These are phyloP conservation scores for Lasioglossum lativentre DNA, from an alignment of 2,888 invertebrate genomes.

Conservation along the genomic window DNA sequence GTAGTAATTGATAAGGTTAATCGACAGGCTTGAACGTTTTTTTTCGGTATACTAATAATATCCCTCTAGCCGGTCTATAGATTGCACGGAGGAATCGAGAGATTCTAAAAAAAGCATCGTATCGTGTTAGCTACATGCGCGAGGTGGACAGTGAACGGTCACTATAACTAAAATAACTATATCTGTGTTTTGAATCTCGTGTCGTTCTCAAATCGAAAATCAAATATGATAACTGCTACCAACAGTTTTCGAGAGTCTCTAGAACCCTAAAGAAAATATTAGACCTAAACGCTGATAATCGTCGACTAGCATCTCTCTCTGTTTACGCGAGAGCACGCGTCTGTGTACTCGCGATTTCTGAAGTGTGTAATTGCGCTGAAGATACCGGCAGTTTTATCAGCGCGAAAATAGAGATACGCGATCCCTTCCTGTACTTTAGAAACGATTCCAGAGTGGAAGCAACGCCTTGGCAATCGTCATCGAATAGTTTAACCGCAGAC, in stretches of 20 bases:
- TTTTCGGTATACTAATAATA: not conserved
- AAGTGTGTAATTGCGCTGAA: not conserved
- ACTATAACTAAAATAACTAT: not conserved
- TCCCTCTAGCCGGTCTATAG: not conserved
- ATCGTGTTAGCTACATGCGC: not conserved
- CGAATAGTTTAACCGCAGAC: not conserved
- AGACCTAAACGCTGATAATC: not conserved
- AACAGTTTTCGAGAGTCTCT: not conserved
- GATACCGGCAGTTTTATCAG: constrained; percentile 21
- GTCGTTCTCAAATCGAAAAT: not conserved
- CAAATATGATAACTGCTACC: too few species aligned
- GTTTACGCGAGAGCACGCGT: not conserved
- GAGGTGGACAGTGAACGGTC: not conserved
- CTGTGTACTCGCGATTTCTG: not conserved
- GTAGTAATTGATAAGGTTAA: constrained; percentile 12
- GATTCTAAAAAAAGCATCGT: constrained; percentile 2
- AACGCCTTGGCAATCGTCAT: not conserved
- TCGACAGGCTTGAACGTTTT: constrained; percentile 3
- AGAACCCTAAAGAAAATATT: not conserved
- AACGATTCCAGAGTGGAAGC: not conserved
- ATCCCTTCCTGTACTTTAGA: constrained; percentile 18
- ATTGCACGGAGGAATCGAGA: not conserved
- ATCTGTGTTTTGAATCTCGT: not conserved
- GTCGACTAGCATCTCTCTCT: not conserved
- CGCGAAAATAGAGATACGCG: constrained; percentile 36